These are phyloP conservation scores for Monomorium pharaonis DNA, from an alignment of 1,140 invertebrate genomes.

Conservation along the genomic window DNA sequence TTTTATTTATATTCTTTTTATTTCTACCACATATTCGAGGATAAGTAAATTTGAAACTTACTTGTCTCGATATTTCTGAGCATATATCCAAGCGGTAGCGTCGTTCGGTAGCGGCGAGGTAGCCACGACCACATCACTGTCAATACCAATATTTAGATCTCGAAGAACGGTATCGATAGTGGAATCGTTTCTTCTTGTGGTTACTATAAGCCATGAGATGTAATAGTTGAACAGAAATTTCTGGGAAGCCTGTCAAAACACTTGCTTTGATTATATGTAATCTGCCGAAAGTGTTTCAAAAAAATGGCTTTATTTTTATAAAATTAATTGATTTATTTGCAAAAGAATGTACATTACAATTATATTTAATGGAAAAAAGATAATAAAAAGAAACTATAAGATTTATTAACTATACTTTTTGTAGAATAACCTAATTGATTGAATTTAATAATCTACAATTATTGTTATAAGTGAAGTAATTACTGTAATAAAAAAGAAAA, in stretches of 20 bases:
- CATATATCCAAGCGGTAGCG: constrained; percentile 32
- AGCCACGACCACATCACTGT: constrained; percentile 77
- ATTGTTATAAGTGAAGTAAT: neutral
- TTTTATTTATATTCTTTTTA: no score
- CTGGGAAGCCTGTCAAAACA: constrained; percentile 74
- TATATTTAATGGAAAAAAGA: neutral
- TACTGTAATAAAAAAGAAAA: neutral
- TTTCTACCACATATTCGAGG: neutral
- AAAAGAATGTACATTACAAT: neutral
- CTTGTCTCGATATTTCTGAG: constrained; percentile 70
- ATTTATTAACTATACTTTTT: neutral
- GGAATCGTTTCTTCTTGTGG: constrained; percentile 64
- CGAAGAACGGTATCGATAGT: constrained; percentile 71
- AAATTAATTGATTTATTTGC: neutral
- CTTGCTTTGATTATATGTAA: neutral
- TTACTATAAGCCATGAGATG: constrained; percentile 78
- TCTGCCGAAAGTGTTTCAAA: neutral
- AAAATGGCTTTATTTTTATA: neutral
- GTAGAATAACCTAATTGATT: no score
- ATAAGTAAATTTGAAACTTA: constrained; percentile 23
- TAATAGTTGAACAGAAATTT: constrained; percentile 78
- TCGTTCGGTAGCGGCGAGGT: constrained; percentile 57
- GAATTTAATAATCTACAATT: neutral
- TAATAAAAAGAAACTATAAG: neutral
- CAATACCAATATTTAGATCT: constrained; percentile 77